Conservation (phyloP, 1,140 invertebrate species). For the Galendromus occidentalis region DNA sequence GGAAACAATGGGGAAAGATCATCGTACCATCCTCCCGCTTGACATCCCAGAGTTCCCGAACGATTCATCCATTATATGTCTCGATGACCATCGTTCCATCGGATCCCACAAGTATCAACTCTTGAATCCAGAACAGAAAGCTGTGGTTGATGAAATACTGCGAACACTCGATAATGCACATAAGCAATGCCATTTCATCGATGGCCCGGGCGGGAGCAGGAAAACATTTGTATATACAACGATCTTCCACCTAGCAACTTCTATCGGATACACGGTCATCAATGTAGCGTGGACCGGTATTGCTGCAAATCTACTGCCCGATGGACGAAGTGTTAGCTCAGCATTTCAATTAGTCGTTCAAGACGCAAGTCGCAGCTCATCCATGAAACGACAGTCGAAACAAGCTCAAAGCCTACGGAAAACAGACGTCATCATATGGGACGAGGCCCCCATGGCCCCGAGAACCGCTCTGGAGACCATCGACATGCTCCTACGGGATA, state of each 20-base stretch:
- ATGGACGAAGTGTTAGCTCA: constrained; percentile 19
- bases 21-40: too few species aligned
- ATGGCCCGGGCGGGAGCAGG: constrained; percentile 24
- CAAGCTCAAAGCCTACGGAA: constrained; percentile 15
- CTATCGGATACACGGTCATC: constrained; percentile 14
- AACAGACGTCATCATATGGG: constrained; percentile 20
- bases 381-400: constrained; percentile 9
- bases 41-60: too few species aligned
- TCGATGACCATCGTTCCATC: too few species aligned
- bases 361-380: constrained; percentile 15
- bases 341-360: constrained; percentile 16
- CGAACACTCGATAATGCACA: neutral
- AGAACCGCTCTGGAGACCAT: constrained; percentile 18
- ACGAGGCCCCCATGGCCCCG: constrained; percentile 21
- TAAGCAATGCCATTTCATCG: constrained; percentile 17
- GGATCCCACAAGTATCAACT: too few species aligned
- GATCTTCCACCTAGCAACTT: constrained; percentile 13
- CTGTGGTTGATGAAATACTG: neutral
- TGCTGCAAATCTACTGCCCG: constrained; percentile 21
- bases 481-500: constrained; percentile 18
- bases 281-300: constrained; percentile 13
- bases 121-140: neutral
- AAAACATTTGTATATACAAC: constrained; percentile 27
- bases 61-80: too few species aligned
- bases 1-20: too few species aligned